phyloP scores from a whole-genome alignment of 2,797 vertebrate species.

The Diplodus sargus region DNA sequence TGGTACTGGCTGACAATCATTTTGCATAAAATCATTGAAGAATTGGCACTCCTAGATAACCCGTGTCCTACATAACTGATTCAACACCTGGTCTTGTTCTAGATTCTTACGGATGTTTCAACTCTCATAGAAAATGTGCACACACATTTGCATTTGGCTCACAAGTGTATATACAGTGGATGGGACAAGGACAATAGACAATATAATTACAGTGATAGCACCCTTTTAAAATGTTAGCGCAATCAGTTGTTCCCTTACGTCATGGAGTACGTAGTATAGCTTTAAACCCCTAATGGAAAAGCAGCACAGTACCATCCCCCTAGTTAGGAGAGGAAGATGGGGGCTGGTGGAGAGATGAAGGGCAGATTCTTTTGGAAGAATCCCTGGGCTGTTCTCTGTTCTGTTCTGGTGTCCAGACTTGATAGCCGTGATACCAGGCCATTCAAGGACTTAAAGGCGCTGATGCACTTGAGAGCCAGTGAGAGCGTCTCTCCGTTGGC shows the following conservation, averaged over 20 bases:
- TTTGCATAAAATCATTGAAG: background rate
- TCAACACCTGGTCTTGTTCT: background rate
- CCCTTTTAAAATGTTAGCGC: background rate
- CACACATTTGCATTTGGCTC: background rate
- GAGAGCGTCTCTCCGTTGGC: slow-evolving; percentile 35
- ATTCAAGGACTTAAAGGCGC: slow-evolving; percentile 83
- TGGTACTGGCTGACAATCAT: background rate
- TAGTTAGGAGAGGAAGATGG: background rate
- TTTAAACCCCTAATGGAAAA: slow-evolving; percentile 28
- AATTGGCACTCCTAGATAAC: background rate
- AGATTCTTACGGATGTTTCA: background rate
- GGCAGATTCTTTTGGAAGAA: slow-evolving; percentile 80
- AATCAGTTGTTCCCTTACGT: slow-evolving; percentile 6
- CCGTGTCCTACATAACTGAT: background rate
- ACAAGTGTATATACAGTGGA: background rate
- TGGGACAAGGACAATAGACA: background rate
- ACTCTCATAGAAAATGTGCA: background rate
- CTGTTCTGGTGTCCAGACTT: slow-evolving; percentile 81
- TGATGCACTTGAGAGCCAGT: slow-evolving; percentile 54
- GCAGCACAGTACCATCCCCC: slow-evolving; percentile 36
- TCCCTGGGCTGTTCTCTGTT: slow-evolving; percentile 61
- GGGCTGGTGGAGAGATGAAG: slow-evolving; percentile 25
- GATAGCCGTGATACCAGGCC: slow-evolving; percentile 83
- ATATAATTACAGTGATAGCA: background rate
- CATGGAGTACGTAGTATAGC: slow-evolving; percentile 16